phyloP scores from a whole-genome alignment of 2,113 vertebrate genomes.

The Centrocercus urophasianus region DNA sequence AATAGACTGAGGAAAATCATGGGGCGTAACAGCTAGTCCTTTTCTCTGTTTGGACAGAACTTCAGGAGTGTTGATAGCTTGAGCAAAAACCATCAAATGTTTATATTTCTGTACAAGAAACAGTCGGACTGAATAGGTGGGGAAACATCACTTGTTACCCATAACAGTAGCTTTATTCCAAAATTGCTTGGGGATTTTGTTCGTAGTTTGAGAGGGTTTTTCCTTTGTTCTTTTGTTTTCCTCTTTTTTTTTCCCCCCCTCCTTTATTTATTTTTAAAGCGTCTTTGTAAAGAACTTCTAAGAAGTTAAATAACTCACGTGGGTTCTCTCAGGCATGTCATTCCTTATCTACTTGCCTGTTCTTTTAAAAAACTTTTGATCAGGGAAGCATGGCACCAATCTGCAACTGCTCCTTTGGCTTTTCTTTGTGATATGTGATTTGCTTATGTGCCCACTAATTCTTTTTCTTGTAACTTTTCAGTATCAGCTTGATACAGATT shows the following conservation, averaged over 20 bases:
- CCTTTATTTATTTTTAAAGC: background rate
- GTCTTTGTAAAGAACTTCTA: background rate
- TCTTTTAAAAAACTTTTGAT: background rate
- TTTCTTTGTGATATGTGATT: background rate
- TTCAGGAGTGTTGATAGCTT: background rate
- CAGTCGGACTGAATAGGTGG: constrained; percentile 13
- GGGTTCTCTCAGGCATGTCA: background rate
- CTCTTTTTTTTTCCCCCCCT: too few relatives aligned
- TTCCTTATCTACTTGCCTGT: background rate
- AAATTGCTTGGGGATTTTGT: background rate
- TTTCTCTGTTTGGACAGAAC: background rate
- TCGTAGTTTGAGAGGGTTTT: background rate
- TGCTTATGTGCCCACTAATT: background rate
- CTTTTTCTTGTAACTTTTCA: background rate
- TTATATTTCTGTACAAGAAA: background rate
- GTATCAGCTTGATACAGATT: background rate
- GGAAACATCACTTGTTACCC: background rate
- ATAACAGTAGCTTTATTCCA: background rate
- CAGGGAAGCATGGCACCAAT: background rate
- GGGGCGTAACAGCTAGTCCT: background rate
- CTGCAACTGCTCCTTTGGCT: background rate
- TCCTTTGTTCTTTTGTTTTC: background rate
- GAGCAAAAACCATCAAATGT: background rate
- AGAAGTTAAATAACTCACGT: background rate
- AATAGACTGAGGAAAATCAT: background rate